These are phyloP conservation scores for Atherinomorus stipes DNA, from an alignment of 2,113 vertebrate genomes.

Conservation along the genomic window DNA sequence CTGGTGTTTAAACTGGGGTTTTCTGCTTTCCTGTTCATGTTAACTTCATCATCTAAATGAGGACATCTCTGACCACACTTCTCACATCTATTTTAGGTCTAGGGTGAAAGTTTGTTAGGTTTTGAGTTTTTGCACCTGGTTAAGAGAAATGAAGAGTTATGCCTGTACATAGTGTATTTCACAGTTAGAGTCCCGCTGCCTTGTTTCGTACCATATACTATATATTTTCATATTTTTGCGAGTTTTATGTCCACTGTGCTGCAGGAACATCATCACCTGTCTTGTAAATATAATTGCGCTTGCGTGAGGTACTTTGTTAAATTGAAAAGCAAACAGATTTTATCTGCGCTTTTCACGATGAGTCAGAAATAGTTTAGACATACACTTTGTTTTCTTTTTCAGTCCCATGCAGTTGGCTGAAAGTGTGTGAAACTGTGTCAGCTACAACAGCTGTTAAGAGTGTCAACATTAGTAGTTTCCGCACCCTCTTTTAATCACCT, in stretches of 20 bases:
- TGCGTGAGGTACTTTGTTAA: background rate
- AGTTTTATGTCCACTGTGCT: background rate
- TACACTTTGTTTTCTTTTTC: background rate
- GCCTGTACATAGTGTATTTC: background rate
- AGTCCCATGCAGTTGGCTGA: background rate
- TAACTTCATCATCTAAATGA: background rate
- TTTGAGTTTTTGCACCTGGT: background rate
- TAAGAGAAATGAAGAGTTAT: background rate
- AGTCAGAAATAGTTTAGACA: background rate
- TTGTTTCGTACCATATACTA: background rate
- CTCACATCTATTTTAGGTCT: background rate
- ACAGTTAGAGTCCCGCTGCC: background rate
- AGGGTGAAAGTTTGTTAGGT: background rate
- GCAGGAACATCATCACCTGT: background rate
- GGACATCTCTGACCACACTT: background rate
- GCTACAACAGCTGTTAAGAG: constrained; percentile 2
- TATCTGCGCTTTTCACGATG: background rate
- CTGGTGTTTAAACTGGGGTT: constrained; percentile 45
- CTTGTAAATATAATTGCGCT: background rate
- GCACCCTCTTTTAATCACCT: background rate
- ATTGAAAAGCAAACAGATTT: background rate
- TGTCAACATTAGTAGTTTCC: background rate
- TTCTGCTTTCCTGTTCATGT: background rate
- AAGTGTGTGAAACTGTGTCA: constrained; percentile 16
- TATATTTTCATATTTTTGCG: background rate